A percentile compares a stretch with the other conserved stretches of the same genome.
phyloP scores from a whole-genome alignment of 1,140 invertebrate genomes.

The Drosophila fuyamai region DNA sequence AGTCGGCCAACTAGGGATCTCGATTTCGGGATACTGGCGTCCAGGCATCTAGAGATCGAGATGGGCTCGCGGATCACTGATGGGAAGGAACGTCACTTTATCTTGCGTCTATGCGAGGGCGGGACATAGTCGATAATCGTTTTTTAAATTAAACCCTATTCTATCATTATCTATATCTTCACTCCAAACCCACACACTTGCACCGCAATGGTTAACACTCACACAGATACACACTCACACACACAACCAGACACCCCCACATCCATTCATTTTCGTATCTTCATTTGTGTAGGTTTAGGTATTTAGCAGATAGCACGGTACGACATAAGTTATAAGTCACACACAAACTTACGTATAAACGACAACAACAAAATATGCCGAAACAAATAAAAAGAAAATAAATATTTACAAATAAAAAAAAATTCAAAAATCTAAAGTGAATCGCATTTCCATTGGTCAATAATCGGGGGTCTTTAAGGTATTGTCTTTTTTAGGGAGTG shows the following conservation, averaged over 20 bases:
- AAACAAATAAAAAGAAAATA: constrained; percentile 34
- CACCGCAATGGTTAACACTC: constrained; percentile 49
- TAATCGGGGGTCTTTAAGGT: not conserved
- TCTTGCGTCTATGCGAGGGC: constrained; percentile 63
- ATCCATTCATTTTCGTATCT: constrained; percentile 45
- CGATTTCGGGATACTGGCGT: constrained; percentile 1
- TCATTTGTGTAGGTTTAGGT: constrained; percentile 80
- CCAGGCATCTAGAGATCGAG: constrained; percentile 15
- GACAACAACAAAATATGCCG: constrained; percentile 45
- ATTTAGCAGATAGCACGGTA: constrained; percentile 70
- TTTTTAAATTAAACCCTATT: constrained; percentile 60
- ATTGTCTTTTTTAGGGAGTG: not conserved
- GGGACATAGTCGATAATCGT: constrained; percentile 72
- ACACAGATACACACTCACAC: constrained; percentile 28
- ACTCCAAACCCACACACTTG: constrained; percentile 19
- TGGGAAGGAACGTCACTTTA: constrained; percentile 49
- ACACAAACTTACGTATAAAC: constrained; percentile 46
- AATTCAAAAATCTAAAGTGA: constrained; percentile 23
- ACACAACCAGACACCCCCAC: constrained; percentile 5
- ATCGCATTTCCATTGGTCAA: constrained; percentile 25
- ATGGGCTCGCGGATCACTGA: constrained; percentile 17
- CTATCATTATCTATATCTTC: constrained; percentile 54
- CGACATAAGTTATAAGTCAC: constrained; percentile 56
- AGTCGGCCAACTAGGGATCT: constrained; percentile 42
- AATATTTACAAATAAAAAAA: constrained; percentile 56